Evolutionary conservation across 2,888 invertebrate species (phyloP).

Genomic region (Thymelicus sylvestris): DNA sequence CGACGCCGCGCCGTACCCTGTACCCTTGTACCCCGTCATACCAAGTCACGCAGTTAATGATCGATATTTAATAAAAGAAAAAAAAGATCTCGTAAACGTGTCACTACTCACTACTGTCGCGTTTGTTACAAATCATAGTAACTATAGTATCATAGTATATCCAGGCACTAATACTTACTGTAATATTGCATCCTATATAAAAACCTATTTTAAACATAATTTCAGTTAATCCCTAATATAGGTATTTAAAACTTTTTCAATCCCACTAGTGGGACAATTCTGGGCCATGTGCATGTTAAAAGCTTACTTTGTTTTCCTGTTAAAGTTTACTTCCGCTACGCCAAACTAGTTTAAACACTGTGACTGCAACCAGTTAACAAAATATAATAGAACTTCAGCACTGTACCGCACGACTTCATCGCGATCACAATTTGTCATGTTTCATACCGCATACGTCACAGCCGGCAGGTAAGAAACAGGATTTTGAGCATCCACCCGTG

Average conservation of each 20-base stretch:
- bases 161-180: no score
- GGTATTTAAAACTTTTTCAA: no score
- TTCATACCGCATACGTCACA: not conserved
- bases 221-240: no score
- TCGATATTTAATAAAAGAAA: not conserved
- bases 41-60: constrained; percentile 1
- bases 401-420: not conserved
- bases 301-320: not conserved
- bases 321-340: not conserved
- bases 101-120: no score
- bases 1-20: no score
- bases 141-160: no score
- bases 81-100: no score
- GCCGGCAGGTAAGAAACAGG: constrained; percentile 21
- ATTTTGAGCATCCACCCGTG: constrained; percentile 7
- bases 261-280: no score
- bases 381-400: not conserved
- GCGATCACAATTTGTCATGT: not conserved
- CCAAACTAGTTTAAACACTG: not conserved
- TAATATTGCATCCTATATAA: no score
- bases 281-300: no score
- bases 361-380: not conserved
- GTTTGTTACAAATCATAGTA: no score
- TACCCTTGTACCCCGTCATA: not conserved
- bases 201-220: no score